Conservation (phyloP, 2,888 invertebrate species). For the Temnothorax rugatulus region DNA sequence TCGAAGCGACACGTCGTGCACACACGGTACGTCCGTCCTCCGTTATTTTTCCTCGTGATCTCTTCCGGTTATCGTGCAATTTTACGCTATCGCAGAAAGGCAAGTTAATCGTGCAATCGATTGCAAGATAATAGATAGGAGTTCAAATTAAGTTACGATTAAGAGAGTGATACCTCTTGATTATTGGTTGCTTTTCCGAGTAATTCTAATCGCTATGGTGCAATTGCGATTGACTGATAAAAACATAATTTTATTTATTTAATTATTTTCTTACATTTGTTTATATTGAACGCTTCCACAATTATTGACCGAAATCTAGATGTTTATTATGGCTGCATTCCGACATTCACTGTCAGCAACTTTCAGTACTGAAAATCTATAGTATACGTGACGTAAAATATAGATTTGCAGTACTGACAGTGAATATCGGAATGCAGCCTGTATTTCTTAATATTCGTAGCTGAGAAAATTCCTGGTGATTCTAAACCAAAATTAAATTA, state of each 20-base stretch:
- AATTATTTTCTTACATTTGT: neutral
- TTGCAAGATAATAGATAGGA: neutral
- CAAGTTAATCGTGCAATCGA: neutral
- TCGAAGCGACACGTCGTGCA: slow-evolving; percentile 26
- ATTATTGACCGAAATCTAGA: neutral
- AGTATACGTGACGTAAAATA: no score
- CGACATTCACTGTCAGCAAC: no score
- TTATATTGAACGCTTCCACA: neutral
- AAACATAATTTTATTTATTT: neutral
- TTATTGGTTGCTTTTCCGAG: neutral
- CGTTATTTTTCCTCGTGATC: neutral
- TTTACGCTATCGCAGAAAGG: neutral
- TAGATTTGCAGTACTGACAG: no score
- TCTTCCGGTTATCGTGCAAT: neutral
- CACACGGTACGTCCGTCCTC: slow-evolving; percentile 27
- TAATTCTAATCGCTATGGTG: neutral
- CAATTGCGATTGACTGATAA: neutral
- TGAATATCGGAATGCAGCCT: no score
- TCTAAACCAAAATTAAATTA: neutral
- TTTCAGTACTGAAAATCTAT: no score
- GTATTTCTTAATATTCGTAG: neutral
- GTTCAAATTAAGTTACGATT: neutral
- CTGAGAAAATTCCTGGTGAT: neutral
- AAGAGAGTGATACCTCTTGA: neutral
- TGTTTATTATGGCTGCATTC: no score